These are phyloP conservation scores for Heliconius hewitsoni DNA, from an alignment of 1,140 invertebrate genomes.

Conservation along the genomic window DNA sequence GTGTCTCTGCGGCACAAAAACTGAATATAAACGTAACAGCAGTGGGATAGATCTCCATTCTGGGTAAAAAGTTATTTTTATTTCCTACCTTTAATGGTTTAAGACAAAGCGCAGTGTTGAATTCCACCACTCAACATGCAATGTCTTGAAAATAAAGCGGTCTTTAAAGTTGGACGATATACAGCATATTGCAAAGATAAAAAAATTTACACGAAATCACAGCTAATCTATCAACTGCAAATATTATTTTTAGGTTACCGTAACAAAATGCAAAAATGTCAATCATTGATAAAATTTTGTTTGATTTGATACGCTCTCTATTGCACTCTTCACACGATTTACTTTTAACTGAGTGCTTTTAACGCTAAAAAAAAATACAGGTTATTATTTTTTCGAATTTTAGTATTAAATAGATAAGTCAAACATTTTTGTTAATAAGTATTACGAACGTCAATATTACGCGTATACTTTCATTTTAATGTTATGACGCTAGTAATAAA, in stretches of 20 bases:
- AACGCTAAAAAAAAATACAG: neutral
- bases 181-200: neutral
- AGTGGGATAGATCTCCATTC: too few species aligned
- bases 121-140: too few species aligned
- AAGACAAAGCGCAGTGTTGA: too few species aligned
- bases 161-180: too few species aligned
- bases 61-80: too few species aligned
- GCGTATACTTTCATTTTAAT: neutral
- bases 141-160: too few species aligned
- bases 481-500: neutral
- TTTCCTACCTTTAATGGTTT: too few species aligned
- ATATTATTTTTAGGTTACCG: neutral
- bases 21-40: too few species aligned
- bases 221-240: neutral
- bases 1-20: too few species aligned
- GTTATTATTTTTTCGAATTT: too few species aligned
- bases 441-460: neutral
- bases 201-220: conserved; percentile 5
- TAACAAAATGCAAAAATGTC: conserved; percentile 4
- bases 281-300: neutral
- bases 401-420: neutral
- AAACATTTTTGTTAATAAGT: neutral
- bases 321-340: neutral
- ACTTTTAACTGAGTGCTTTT: neutral
- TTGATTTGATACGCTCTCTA: neutral